Base-by-base conservation (phyloP, 2,797 vertebrate species). In the Macroramphosus scolopax region DNA sequence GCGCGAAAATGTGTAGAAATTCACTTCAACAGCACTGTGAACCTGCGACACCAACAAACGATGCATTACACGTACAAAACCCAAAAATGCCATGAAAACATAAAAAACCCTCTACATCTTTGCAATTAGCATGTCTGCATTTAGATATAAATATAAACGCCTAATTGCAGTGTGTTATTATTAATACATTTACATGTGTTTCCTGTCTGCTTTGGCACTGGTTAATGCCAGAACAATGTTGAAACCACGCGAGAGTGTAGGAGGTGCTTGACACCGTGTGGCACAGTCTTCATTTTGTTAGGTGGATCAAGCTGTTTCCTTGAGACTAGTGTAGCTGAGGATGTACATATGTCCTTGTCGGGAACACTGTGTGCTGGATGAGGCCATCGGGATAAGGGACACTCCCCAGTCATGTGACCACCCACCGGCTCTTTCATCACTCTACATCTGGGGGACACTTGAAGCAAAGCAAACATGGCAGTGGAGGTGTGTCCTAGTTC, bases 101-200 rank as follows among this genome's bases (percentile, higher is more conserved):
- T 75, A 10, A 18, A 34, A 49, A 36, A 63, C 45, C 22, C 68
- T 78, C 65, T 44, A 75, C 55, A 69, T 67, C 63, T 82, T 80
- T 78, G 82, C 80, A 76, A 78, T 80, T 78, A 81, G 75, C 80
- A 83, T 70, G 69, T 85, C 71, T 79, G 71, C 67, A 77, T 83
- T 75, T 84, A 85, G 80, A 83, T 86, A 85, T 87, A 89, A 87
- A 89, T 86, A 88, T 83, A 87, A 80, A 85, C 8, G 67, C 72
- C 78, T 79, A 84, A 82, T 77, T 73, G 82, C 82, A 80, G 75
- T 77, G 79, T 56, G 67, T 74, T 75, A 63, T 51, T 75, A 63
- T 84, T 61, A 63, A 66, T 83, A 78, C 71, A 69, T 77, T 68
- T 77, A 76, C 72, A 79, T 42, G 54, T 63, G 43, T 57, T 56